These are phyloP conservation scores for Hephaestus fuliginosus DNA, from an alignment of 2,797 vertebrate genomes.

Conservation along the genomic window DNA sequence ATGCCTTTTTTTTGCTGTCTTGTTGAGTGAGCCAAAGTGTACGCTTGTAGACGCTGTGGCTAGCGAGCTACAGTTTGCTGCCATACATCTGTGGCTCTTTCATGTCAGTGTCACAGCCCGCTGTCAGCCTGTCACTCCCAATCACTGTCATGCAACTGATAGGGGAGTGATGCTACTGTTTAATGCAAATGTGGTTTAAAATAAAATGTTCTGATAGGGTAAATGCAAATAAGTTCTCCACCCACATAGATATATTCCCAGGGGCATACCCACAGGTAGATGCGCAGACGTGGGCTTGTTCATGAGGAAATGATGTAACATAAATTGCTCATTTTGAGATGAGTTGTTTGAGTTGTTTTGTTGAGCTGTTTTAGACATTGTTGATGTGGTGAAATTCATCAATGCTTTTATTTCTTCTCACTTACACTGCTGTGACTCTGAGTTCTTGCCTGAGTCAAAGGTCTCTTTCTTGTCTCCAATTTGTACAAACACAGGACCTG, in stretches of 20 bases:
- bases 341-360: background rate
- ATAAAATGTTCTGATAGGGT: conserved; percentile 3
- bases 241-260: background rate
- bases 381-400: conserved; percentile 38
- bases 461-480: conserved; percentile 45
- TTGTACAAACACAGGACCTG: conserved; percentile 57
- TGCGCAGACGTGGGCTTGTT: background rate
- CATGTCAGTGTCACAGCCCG: conserved; percentile 4
- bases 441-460: conserved; percentile 37
- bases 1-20: background rate
- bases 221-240: conserved; percentile 8
- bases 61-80: conserved; percentile 18
- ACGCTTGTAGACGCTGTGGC: background rate
- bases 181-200: conserved; percentile 21
- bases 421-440: conserved; percentile 12
- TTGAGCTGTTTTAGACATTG: conserved; percentile 35
- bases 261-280: background rate
- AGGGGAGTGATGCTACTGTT: background rate
- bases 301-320: background rate
- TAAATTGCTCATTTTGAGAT: background rate
- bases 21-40: background rate
- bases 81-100: conserved; percentile 26
- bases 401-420: conserved; percentile 29
- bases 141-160: conserved; percentile 1
- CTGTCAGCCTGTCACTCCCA: conserved; percentile 22